These are phyloP conservation scores for Struthidea cinerea DNA, from an alignment of 2,113 vertebrate genomes.

Conservation along the genomic window DNA sequence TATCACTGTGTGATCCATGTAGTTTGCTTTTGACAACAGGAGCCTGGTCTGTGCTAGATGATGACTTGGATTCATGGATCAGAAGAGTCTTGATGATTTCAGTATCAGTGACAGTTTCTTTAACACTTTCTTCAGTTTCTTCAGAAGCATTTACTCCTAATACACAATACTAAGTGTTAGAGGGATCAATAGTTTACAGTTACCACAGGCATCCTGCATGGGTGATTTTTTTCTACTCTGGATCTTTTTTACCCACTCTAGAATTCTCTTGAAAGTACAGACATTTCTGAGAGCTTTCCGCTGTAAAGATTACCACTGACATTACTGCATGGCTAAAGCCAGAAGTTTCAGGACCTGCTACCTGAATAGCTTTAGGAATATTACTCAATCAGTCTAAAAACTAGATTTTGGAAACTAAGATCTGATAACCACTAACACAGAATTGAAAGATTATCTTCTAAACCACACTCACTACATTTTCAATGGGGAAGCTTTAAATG, in stretches of 20 bases:
- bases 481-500: not conserved
- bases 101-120: not conserved
- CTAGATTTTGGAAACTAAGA: not conserved
- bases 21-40: not conserved
- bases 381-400: not conserved
- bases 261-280: not conserved
- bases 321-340: not conserved
- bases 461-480: not conserved
- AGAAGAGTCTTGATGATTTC: constrained; percentile 67
- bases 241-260: not conserved
- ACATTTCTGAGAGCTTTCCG: not conserved
- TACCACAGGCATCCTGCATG: not conserved
- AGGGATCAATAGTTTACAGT: not conserved
- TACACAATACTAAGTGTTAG: not conserved
- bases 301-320: not conserved
- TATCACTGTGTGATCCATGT: not conserved
- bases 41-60: not conserved
- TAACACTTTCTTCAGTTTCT: not conserved
- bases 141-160: not conserved
- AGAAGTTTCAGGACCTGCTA: not conserved
- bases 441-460: not conserved
- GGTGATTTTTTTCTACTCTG: not conserved
- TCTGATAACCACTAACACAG: not conserved
- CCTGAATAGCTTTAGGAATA: not conserved
- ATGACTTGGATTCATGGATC: constrained; percentile 48